These are phyloP conservation scores for Xylota sylvarum DNA, from an alignment of 2,888 invertebrate species.

Conservation along the genomic window DNA sequence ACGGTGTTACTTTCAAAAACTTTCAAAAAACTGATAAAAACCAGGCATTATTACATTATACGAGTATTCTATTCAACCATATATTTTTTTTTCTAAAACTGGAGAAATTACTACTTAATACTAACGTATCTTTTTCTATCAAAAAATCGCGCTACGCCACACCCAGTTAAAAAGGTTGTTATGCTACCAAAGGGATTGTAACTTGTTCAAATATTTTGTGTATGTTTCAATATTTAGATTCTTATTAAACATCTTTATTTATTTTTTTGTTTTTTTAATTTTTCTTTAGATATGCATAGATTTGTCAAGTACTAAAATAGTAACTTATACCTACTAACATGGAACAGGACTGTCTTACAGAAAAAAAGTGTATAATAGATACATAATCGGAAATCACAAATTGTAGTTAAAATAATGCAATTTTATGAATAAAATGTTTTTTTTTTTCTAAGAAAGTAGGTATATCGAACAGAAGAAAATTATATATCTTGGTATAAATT, in stretches of 20 bases:
- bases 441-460: constrained; percentile 29
- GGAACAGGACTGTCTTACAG: constrained; percentile 5
- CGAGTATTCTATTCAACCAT: too few relatives aligned
- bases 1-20: too few relatives aligned
- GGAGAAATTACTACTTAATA: too few relatives aligned
- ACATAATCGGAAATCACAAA: constrained; percentile 8
- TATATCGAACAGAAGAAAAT: constrained; percentile 24
- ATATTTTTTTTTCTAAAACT: too few relatives aligned
- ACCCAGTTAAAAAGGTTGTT: too few relatives aligned
- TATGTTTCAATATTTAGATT: too few relatives aligned
- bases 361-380: not conserved
- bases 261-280: not conserved
- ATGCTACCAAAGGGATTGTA: too few relatives aligned
- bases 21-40: too few relatives aligned
- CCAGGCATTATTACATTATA: too few relatives aligned
- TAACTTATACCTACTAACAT: constrained; percentile 1
- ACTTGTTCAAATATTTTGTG: too few relatives aligned
- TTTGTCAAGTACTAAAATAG: not conserved
- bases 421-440: constrained; percentile 17
- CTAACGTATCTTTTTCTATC: too few relatives aligned
- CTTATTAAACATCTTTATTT: not conserved
- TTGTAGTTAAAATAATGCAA: constrained; percentile 28
- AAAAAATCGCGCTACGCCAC: too few relatives aligned
- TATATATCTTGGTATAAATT: constrained; percentile 44
- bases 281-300: not conserved